Conservation (phyloP, 2,113 vertebrate species). For the Caloenas nicobarica region DNA sequence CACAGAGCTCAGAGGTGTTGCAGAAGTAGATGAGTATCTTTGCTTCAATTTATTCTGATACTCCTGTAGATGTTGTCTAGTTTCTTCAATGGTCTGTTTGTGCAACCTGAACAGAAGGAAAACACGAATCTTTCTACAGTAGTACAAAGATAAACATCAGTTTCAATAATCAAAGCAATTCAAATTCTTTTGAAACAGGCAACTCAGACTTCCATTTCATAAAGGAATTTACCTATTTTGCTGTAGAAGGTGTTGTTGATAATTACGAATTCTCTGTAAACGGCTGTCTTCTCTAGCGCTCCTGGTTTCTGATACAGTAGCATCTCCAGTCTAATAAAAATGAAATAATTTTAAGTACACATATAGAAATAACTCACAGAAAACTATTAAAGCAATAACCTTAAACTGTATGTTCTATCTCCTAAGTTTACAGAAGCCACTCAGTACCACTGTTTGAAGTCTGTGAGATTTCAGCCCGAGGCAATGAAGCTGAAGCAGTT, state of each 20-base stretch:
- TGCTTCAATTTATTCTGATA: constrained; percentile 82
- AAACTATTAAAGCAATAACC: background rate
- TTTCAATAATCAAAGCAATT: background rate
- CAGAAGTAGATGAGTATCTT: constrained; percentile 56
- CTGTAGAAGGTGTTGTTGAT: constrained; percentile 84
- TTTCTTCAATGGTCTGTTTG: constrained; percentile 79
- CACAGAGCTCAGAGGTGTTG: background rate
- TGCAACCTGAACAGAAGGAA: constrained; percentile 75
- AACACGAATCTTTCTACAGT: background rate
- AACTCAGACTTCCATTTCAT: background rate
- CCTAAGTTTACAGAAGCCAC: background rate
- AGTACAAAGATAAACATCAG: background rate
- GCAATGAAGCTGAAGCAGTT: background rate
- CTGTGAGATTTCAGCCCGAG: background rate
- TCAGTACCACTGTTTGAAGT: background rate
- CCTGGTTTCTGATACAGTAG: background rate
- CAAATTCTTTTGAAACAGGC: background rate
- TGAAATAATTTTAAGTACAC: background rate
- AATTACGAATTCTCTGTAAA: constrained; percentile 72
- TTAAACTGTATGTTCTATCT: background rate
- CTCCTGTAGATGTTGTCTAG: constrained; percentile 80
- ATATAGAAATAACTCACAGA: background rate
- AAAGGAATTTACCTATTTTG: constrained; percentile 81
- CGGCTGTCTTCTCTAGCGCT: constrained; percentile 63
- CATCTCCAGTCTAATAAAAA: constrained; percentile 55